Evolutionary conservation across 2,113 vertebrate species (phyloP).

Genomic region (Silurus glanis): DNA sequence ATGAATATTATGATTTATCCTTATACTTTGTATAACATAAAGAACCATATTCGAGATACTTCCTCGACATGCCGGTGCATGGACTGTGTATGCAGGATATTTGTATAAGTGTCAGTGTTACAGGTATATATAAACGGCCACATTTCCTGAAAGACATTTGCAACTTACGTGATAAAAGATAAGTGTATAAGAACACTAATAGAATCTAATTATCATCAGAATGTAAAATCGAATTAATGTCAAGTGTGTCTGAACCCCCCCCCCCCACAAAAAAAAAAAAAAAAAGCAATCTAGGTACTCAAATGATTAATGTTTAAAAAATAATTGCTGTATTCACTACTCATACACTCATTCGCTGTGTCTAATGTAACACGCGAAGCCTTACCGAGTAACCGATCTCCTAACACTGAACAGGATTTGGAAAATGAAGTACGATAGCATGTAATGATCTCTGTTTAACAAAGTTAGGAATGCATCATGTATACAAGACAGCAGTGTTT

Average conservation of each 20-base stretch:
- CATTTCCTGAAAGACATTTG: not conserved
- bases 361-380: not conserved
- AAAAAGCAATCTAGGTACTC: not conserved
- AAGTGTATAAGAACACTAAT: not conserved
- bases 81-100: not conserved
- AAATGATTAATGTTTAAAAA: not conserved
- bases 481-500: not conserved
- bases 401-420: not conserved
- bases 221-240: conserved; percentile 18
- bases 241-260: not conserved
- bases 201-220: not conserved
- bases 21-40: not conserved
- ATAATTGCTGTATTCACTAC: not conserved
- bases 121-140: not conserved
- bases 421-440: not conserved
- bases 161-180: not conserved
- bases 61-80: not conserved
- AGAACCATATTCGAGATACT: not conserved
- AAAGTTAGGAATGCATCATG: not conserved
- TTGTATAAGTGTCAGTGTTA: not conserved
- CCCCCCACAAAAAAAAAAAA: not conserved
- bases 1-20: not conserved
- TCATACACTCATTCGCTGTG: not conserved
- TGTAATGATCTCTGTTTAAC: not conserved
- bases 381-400: not conserved